Conservation (phyloP, 2,797 vertebrate species). For the Psittacula echo region DNA sequence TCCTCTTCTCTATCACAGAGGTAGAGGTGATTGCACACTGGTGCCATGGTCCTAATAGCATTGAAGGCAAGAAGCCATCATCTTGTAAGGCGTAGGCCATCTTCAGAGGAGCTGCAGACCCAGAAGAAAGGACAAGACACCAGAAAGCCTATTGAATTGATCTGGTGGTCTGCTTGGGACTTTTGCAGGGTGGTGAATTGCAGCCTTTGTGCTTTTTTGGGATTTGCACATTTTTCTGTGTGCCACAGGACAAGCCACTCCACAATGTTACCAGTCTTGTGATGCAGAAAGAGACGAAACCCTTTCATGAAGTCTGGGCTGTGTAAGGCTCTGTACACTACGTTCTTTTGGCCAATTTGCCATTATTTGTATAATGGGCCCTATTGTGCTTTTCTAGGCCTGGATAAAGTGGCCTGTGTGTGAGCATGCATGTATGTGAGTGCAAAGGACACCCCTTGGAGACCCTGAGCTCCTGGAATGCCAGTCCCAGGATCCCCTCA, state of each 20-base stretch:
- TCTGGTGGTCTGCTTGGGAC: not conserved
- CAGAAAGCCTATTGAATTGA: not conserved
- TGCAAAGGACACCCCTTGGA: not conserved
- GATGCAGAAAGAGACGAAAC: slow-evolving; percentile 44
- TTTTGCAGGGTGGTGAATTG: not conserved
- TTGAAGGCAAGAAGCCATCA: rapidly evolving
- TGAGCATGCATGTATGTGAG: not conserved
- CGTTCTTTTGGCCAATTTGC: not conserved
- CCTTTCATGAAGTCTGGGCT: not conserved
- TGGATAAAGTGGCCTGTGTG: slow-evolving; percentile 15
- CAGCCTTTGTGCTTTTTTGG: slow-evolving; percentile 14
- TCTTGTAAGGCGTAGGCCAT: not conserved
- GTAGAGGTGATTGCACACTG: not conserved
- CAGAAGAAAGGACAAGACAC: not conserved
- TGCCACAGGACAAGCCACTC: not conserved
- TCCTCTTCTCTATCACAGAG: not conserved
- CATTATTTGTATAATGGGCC: slow-evolving; percentile 13
- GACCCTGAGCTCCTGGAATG: not conserved
- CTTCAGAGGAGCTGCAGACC: not conserved
- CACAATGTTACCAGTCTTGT: slow-evolving; percentile 32
- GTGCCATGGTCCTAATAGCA: rapidly evolving
- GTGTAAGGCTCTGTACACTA: not conserved
- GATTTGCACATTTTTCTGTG: not conserved
- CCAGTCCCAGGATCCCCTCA: rapidly evolving
- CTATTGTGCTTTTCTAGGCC: not conserved